Evolutionary conservation across 2,797 vertebrate species (phyloP).

Genomic region (Chiloscyllium punctatum): DNA sequence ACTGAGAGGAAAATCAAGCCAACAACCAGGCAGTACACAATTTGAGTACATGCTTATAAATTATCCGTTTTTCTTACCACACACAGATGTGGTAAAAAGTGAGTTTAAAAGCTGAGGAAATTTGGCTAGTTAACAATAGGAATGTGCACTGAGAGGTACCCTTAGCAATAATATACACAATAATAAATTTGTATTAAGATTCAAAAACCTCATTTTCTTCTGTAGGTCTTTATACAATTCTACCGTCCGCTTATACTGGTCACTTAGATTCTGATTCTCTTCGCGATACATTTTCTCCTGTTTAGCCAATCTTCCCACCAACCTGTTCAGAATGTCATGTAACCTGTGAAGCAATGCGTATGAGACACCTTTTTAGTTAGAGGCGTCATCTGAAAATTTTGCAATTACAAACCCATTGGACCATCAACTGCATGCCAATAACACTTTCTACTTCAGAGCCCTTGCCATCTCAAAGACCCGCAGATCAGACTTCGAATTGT

Average conservation of each 20-base stretch:
- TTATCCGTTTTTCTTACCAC: background rate
- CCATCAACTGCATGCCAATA: no score
- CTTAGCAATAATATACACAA: background rate
- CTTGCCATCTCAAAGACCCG: background rate
- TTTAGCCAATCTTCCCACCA: constrained; percentile 47
- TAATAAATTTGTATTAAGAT: background rate
- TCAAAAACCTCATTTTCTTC: constrained; percentile 63
- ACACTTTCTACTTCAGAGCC: background rate
- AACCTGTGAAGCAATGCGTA: constrained; percentile 53
- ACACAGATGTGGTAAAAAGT: background rate
- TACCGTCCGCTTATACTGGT: constrained; percentile 53
- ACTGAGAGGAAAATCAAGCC: background rate
- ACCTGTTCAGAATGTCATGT: constrained; percentile 53
- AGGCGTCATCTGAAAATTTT: background rate
- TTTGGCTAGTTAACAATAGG: background rate
- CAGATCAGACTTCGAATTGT: background rate
- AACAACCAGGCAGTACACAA: background rate
- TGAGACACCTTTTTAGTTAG: background rate
- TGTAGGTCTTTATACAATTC: constrained; percentile 62
- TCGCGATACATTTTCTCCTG: constrained; percentile 57
- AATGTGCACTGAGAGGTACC: background rate
- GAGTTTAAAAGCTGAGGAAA: background rate
- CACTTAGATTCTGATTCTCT: constrained; percentile 52
- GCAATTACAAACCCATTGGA: background rate
- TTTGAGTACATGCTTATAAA: background rate